These are phyloP conservation scores for Hylaeus anthracinus DNA, from an alignment of 1,140 invertebrate genomes.

Conservation along the genomic window DNA sequence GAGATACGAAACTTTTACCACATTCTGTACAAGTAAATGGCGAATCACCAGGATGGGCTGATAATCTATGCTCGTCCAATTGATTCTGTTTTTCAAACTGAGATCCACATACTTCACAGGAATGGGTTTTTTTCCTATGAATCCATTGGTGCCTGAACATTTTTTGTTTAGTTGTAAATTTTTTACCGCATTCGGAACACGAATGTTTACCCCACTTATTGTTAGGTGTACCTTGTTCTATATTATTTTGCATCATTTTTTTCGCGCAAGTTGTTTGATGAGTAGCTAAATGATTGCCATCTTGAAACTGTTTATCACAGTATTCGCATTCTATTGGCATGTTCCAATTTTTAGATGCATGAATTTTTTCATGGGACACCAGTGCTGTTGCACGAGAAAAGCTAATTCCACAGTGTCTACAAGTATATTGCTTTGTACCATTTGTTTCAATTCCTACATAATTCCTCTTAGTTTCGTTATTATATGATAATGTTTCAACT, in stretches of 20 bases:
- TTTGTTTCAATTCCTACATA: slow-evolving; percentile 60
- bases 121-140: slow-evolving; percentile 80
- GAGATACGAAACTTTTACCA: slow-evolving; percentile 79
- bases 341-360: slow-evolving; percentile 67
- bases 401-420: slow-evolving; percentile 72
- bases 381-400: slow-evolving; percentile 72
- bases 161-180: slow-evolving; percentile 81
- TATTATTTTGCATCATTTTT: slow-evolving; percentile 72
- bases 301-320: slow-evolving; percentile 79
- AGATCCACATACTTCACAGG: slow-evolving; percentile 78
- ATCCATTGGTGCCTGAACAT: slow-evolving; percentile 82
- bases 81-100: slow-evolving; percentile 78
- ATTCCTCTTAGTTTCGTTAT: slow-evolving; percentile 50
- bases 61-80: slow-evolving; percentile 77
- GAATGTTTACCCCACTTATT: slow-evolving; percentile 77
- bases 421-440: slow-evolving; percentile 62
- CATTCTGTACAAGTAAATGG: slow-evolving; percentile 79
- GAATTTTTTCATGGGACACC: slow-evolving; percentile 72
- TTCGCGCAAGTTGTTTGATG: slow-evolving; percentile 77
- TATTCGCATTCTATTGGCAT: slow-evolving; percentile 77
- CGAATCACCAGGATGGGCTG: slow-evolving; percentile 77
- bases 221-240: slow-evolving; percentile 65
- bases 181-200: slow-evolving; percentile 79
- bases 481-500: slow-evolving; percentile 64
- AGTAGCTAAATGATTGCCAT: slow-evolving; percentile 67